Percentiles rank a stretch among this genome's conserved stretches.
Evolutionary conservation across 1,140 invertebrate genomes (phyloP).

Genomic region (Drosophila navojoa): DNA sequence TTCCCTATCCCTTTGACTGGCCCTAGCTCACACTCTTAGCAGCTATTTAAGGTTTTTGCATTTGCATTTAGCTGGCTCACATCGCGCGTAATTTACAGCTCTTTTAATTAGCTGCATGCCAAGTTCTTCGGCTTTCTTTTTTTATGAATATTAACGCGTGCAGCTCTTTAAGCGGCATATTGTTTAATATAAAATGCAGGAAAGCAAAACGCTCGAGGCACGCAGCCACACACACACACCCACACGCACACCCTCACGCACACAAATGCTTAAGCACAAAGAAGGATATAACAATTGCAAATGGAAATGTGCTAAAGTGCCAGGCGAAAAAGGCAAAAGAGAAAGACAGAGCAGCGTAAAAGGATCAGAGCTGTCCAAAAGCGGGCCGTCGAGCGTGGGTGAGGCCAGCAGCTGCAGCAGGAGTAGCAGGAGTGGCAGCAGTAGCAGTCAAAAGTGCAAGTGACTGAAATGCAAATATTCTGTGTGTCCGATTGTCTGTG

Average conservation of each 20-base stretch:
- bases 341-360: constrained; percentile 8
- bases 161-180: constrained; percentile 71
- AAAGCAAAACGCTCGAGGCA: constrained; percentile 61
- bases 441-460: constrained; percentile 75
- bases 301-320: constrained; percentile 81
- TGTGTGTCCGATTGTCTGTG: constrained; percentile 17
- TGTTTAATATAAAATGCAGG: constrained; percentile 53
- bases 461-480: constrained; percentile 78
- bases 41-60: constrained; percentile 32
- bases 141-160: constrained; percentile 79
- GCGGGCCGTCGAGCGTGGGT: constrained; percentile 29
- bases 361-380: constrained; percentile 11
- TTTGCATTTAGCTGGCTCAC: constrained; percentile 65
- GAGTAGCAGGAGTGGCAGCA: constrained; percentile 28
- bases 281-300: constrained; percentile 79
- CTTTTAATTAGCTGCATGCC: constrained; percentile 79
- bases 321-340: constrained; percentile 37
- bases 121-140: constrained; percentile 58
- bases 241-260: constrained; percentile 6
- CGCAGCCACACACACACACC: constrained; percentile 33
- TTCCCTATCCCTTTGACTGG: neutral
- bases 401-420: constrained; percentile 43
- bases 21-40: neutral
- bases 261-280: constrained; percentile 59
- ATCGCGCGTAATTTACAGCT: constrained; percentile 73